Evolutionary conservation across 2,113 vertebrate species (phyloP), one percentile per base, ranked within the genome.

Genomic region (Malurus melanocephalus): DNA sequence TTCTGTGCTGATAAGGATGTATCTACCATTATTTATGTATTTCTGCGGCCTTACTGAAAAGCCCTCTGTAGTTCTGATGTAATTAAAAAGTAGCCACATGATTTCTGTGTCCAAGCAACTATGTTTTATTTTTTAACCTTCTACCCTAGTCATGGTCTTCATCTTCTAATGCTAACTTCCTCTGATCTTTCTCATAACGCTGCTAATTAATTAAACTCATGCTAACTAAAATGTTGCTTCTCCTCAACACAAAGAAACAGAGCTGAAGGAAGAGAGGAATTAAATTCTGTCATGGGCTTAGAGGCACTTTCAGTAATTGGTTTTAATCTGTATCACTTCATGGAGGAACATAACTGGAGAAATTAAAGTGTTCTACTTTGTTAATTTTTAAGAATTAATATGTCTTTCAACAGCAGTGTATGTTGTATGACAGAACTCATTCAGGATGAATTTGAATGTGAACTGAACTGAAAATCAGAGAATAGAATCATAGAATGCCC

Each of bases 1-100:
- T 86, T 86, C 80, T 17, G 21, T 55, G 57, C 32, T 57, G 85
- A 88, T 84, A 86, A 90, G 46, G 45, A 51, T 60, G 56, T 72
- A 53, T 75, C 73, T 66, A 49, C 82, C n/a, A 24, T 62, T 59
- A 84, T 80, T 88, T 72, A 51, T 92, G 71, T 43, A 46, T 26
- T 16, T 78, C 43, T 61, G 78, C 68, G 59, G 19, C 84, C 60
- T 79, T 49, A 86, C 51, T 86, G 69, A 65, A 86, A 91, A 91
- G 49, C 59, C 26, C 21, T 83, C 57, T 86, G 62, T 51, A 65
- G 15, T 89, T 87, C 55, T 85, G 28, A 56, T 67, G 49, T 49
- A 75, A 94, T 94, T 93, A 91, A 95, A 95, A 71, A 74, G 6
- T 28, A 86, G 30, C 19, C 77, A 84, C 46, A 9, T 65, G 59